Evolutionary conservation across 2,113 vertebrate species (phyloP).

Genomic region (Oreocharis arfaki): DNA sequence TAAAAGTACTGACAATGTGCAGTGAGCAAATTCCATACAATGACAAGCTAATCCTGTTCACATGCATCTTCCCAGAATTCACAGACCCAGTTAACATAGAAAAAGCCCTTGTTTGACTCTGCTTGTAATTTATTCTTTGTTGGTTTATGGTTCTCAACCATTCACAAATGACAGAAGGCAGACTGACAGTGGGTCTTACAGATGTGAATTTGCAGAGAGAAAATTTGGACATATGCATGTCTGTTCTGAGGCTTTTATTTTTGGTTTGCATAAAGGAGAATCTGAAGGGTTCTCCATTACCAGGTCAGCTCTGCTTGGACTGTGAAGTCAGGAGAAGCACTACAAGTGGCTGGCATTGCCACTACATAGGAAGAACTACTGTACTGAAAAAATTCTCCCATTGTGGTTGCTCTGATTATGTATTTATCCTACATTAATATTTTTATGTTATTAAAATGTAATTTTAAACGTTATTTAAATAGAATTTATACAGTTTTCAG

Average conservation of each 20-base stretch:
- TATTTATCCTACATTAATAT: neutral
- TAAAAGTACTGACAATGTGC: neutral
- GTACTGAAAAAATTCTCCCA: neutral
- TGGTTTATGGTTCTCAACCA: neutral
- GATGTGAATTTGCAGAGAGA: neutral
- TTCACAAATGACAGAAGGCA: neutral
- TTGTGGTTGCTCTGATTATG: neutral
- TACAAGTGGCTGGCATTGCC: neutral
- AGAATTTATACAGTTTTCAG: neutral
- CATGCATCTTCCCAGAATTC: neutral
- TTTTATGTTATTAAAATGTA: neutral
- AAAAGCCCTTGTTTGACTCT: conserved; percentile 23
- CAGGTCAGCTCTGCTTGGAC: neutral
- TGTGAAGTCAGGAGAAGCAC: neutral
- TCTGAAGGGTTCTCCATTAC: neutral
- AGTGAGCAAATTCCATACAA: neutral
- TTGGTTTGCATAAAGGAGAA: neutral
- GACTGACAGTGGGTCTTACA: neutral
- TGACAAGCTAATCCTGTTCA: conserved; percentile 20
- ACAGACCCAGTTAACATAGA: neutral
- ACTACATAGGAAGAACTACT: neutral
- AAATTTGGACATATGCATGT: neutral
- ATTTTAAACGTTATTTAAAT: neutral
- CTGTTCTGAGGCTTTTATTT: neutral
- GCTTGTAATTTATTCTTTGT: neutral